Base-by-base conservation (phyloP, 2,888 invertebrate species). In the Erannis defoliaria region DNA sequence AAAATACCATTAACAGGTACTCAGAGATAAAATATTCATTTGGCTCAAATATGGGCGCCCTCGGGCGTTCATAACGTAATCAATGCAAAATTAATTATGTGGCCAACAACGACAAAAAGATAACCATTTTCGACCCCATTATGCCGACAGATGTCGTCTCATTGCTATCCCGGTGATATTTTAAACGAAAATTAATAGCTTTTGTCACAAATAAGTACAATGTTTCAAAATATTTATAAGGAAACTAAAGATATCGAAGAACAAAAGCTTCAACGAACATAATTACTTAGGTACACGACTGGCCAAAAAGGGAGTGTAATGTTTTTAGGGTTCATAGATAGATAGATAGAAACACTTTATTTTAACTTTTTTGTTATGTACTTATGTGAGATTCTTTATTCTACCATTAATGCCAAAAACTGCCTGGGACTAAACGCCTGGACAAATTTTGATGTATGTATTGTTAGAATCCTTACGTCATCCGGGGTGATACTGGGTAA, bases 61-160 rank as follows among this genome's bases (percentile, higher is more conserved):
- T 38, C 21, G 14, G 33, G 50, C 43, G 35, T 35, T 53, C 31
- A 46, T 55, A 61, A 50, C 38, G 51, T 64, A 55, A 62, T 62
- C 62, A 62, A 64, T 62, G 61, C 55, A 55, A 55, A 61, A 51
- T 55, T 61, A 61, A 55, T 61, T 42, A 10, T 51, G 61, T 12
- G 60, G 54, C 26, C 70, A 63, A 68, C 75, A 75, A 78, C 78
- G 78, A 80, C 73, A 74, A 76, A 81, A 78, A 69, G 73, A 67
- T 64, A 59, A 68, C 72, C 21, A 77, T 81, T 75, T 80, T 74
- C 73, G 71, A 75, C 75, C 74, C 74, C 76, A 80, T 77, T 77
- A 77, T 68, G 68, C 71, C 71, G 43, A 26, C 21, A n/a, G 16
- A 16, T 0, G 72, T 69, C 73, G 77, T 76, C 76, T 68, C 68